Conservation (phyloP, 2,797 vertebrate genomes). For the Siniperca undulata region DNA sequence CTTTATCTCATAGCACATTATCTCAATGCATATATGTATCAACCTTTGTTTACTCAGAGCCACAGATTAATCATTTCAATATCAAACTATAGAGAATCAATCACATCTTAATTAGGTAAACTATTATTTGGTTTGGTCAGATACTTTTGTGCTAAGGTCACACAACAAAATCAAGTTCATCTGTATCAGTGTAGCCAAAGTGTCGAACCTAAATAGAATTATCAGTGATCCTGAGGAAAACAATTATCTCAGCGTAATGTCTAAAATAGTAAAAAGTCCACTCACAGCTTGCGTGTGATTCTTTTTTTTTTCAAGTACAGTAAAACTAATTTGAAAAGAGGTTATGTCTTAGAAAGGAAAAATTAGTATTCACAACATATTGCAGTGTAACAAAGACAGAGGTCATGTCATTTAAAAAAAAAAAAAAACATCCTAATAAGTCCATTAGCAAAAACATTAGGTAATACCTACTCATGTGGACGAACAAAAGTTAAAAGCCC, state of each 20-base stretch:
- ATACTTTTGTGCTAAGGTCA: not conserved
- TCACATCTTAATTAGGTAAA: not conserved
- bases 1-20: not conserved
- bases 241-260: not conserved
- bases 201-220: not conserved
- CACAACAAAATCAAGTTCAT: not conserved
- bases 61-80: not conserved
- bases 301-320: not conserved
- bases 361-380: not conserved
- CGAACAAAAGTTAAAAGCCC: not conserved
- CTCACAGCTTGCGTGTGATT: not conserved
- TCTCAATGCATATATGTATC: not conserved
- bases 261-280: not conserved
- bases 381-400: not conserved
- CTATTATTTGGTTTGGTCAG: not conserved
- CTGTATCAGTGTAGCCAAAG: not conserved
- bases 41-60: not conserved
- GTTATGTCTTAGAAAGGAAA: not conserved
- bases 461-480: slow-evolving; percentile 1
- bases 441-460: not conserved
- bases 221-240: not conserved
- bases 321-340: not conserved
- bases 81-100: not conserved
- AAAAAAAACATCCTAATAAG: not conserved
- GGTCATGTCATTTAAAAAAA: not conserved